Conservation (phyloP, 2,888 invertebrate species). For the Mayetiola destructor region DNA sequence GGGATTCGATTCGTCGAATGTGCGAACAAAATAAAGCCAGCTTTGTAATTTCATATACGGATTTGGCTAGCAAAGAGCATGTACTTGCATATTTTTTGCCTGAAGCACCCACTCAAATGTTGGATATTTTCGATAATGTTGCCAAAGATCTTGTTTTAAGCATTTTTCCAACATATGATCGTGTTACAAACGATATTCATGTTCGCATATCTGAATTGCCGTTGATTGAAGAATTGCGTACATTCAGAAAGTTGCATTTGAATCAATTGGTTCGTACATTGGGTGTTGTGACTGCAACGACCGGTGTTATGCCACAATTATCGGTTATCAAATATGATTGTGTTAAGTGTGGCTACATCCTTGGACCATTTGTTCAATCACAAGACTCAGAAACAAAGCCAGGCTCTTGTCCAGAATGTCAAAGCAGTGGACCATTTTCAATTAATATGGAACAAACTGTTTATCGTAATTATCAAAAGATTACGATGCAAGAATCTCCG, state of each 20-base stretch:
- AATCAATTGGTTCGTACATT: slow-evolving; percentile 87
- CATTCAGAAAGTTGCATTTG: slow-evolving; percentile 75
- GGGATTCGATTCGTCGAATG: slow-evolving; percentile 87
- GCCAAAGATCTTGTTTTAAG: slow-evolving; percentile 84
- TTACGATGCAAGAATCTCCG: slow-evolving; percentile 95
- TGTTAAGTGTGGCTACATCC: slow-evolving; percentile 81
- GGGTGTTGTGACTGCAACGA: slow-evolving; percentile 93
- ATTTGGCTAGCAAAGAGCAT: slow-evolving; percentile 79
- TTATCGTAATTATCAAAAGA: slow-evolving; percentile 95
- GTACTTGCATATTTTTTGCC: slow-evolving; percentile 93
- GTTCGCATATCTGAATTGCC: slow-evolving; percentile 91
- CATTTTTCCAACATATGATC: slow-evolving; percentile 90
- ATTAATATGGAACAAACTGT: slow-evolving; percentile 98
- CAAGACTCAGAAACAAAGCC: slow-evolving; percentile 90
- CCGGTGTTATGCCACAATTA: slow-evolving; percentile 89
- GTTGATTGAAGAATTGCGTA: slow-evolving; percentile 86
- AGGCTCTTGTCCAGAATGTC: slow-evolving; percentile 95
- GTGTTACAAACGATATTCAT: slow-evolving; percentile 87
- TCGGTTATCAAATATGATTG: slow-evolving; percentile 96
- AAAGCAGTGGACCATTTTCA: slow-evolving; percentile 87
- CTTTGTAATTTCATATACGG: slow-evolving; percentile 84
- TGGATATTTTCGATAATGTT: slow-evolving; percentile 90
- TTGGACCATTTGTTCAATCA: slow-evolving; percentile 92
- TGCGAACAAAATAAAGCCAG: slow-evolving; percentile 83
- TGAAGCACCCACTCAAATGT: slow-evolving; percentile 92